A percentile compares a stretch with the other conserved stretches of the same genome.
phyloP scores from a whole-genome alignment of 2,797 vertebrate species.

The Tapirus indicus region DNA sequence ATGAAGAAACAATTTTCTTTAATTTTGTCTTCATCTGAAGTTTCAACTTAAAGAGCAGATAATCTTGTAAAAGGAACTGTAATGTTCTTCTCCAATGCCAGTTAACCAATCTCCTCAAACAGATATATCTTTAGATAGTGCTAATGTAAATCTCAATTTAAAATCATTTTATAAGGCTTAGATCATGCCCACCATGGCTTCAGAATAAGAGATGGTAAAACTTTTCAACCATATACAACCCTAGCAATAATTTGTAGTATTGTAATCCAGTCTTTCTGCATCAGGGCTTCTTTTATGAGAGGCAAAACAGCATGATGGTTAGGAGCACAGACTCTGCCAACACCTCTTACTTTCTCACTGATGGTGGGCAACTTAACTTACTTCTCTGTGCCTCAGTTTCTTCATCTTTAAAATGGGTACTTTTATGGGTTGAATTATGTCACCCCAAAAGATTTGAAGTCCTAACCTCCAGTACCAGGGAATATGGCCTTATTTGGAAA shows the following conservation, averaged over 20 bases:
- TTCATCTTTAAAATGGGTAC: not conserved
- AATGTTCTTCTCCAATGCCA: not conserved
- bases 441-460: not conserved
- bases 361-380: not conserved
- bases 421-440: not conserved
- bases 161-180: not conserved
- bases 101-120: not conserved
- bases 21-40: not conserved
- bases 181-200: not conserved
- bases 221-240: not conserved
- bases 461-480: not conserved
- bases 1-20: not conserved
- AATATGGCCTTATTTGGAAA: not conserved
- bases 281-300: not conserved
- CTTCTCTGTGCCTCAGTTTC: not conserved
- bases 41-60: not conserved
- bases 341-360: not conserved
- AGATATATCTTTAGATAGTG: not conserved
- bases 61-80: not conserved
- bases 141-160: not conserved
- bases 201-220: not conserved
- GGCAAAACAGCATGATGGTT: rapidly evolving
- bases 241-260: not conserved
- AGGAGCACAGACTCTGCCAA: not conserved
- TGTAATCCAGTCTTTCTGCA: not conserved